Evolutionary conservation across 2,888 invertebrate species (phyloP).

Genomic region (Noctua pronuba): DNA sequence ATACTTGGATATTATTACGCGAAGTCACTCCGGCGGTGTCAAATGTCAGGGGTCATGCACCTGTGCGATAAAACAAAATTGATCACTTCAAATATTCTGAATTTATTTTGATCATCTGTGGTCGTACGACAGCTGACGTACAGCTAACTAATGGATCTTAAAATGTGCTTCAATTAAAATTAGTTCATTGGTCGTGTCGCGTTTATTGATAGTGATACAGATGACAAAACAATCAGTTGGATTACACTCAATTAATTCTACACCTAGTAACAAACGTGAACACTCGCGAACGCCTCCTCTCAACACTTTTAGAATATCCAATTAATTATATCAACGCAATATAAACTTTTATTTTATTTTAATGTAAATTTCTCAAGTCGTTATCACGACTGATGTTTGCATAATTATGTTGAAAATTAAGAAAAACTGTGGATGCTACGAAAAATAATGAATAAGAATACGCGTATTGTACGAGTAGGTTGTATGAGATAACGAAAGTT

Average conservation of each 20-base stretch:
- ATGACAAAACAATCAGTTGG: slow-evolving; percentile 42
- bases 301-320: slow-evolving; percentile 50
- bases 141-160: slow-evolving; percentile 15
- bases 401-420: slow-evolving; percentile 42
- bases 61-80: slow-evolving; percentile 57
- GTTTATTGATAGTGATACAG: slow-evolving; percentile 26
- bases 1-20: slow-evolving; percentile 47
- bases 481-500: slow-evolving; percentile 60
- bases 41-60: slow-evolving; percentile 74
- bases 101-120: slow-evolving; percentile 39
- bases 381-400: slow-evolving; percentile 45
- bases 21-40: slow-evolving; percentile 62
- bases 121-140: slow-evolving; percentile 20
- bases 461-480: slow-evolving; percentile 21
- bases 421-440: slow-evolving; percentile 7
- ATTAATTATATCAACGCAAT: slow-evolving; percentile 60
- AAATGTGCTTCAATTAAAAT: slow-evolving; percentile 36
- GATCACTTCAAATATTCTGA: slow-evolving; percentile 32
- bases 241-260: slow-evolving; percentile 41
- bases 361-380: slow-evolving; percentile 65
- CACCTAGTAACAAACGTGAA: slow-evolving; percentile 37
- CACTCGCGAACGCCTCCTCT: slow-evolving; percentile 39
- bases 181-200: slow-evolving; percentile 26
- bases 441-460: slow-evolving; percentile 32
- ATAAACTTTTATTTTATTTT: slow-evolving; percentile 64